Percentiles rank a stretch among this genome's conserved stretches.
Evolutionary conservation across 2,797 vertebrate genomes (phyloP).

Genomic region (Notoglanidium macrostoma): DNA sequence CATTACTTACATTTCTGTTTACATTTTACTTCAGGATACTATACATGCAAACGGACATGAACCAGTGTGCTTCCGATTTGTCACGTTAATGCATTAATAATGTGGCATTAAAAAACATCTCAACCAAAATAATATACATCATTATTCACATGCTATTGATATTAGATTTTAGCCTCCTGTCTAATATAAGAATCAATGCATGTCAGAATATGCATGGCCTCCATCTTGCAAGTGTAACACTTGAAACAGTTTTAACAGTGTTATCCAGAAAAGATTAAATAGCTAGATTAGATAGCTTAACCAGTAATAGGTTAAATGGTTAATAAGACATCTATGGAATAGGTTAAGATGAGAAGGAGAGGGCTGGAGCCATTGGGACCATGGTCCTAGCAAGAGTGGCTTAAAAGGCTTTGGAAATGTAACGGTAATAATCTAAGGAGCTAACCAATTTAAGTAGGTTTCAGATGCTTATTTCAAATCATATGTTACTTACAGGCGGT

Average conservation of each 20-base stretch:
- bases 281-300: no score
- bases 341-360: neutral
- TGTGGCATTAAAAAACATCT: neutral
- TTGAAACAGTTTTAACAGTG: no score
- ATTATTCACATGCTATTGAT: no score
- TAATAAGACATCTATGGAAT: neutral
- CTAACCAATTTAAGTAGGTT: conserved; percentile 9
- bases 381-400: neutral
- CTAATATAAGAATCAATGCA: no score
- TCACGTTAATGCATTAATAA: neutral
- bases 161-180: no score
- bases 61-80: neutral
- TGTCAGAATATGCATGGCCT: neutral
- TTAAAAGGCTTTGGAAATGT: neutral
- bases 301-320: neutral
- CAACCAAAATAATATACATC: neutral
- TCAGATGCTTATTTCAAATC: conserved; percentile 13
- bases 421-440: neutral
- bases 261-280: neutral
- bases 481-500: neutral
- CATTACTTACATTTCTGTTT: neutral
- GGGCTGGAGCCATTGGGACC: neutral
- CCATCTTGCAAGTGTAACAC: neutral
- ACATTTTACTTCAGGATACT: neutral
- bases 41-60: neutral